Evolutionary conservation across 1,140 invertebrate species (phyloP).

Genomic region (Drosophila neocordata): DNA sequence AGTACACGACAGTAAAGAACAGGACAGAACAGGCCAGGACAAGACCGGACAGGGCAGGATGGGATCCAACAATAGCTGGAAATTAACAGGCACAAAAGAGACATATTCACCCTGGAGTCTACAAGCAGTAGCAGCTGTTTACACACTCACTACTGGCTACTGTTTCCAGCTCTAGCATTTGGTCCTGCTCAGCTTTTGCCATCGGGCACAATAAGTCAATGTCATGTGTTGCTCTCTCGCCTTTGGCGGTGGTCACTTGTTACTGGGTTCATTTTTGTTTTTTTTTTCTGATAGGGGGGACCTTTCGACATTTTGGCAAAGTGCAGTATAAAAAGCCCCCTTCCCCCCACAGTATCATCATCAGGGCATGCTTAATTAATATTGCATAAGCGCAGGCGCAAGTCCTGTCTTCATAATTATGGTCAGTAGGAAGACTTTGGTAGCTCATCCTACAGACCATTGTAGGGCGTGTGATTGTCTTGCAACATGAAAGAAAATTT

Average conservation of each 20-base stretch:
- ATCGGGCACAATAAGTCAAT: conserved; percentile 63
- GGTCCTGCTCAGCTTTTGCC: conserved; percentile 27
- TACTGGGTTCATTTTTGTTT: neutral
- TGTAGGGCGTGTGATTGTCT: conserved; percentile 26
- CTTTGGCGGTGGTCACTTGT: conserved; percentile 2
- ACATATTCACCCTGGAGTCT: conserved; percentile 45
- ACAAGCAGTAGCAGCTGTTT: conserved; percentile 3
- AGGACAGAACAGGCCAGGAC: conserved; percentile 13
- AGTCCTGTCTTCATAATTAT: conserved; percentile 59
- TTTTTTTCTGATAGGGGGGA: conserved; percentile 6
- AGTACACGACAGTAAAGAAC: conserved; percentile 9
- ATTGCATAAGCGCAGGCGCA: conserved; percentile 71
- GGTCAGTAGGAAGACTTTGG: neutral
- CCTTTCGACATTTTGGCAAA: conserved; percentile 31
- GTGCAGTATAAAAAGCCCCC: neutral
- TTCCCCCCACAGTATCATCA: neutral
- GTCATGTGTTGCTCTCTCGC: conserved; percentile 49
- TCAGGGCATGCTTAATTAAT: conserved; percentile 70
- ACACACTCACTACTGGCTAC: conserved; percentile 38
- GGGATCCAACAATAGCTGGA: conserved; percentile 67
- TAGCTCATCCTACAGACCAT: neutral
- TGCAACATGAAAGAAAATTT: conserved; percentile 45
- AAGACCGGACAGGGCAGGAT: conserved; percentile 6
- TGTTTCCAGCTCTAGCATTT: neutral
- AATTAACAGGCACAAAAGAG: conserved; percentile 76